A percentile compares a stretch with the other conserved stretches of the same genome.
phyloP scores from a whole-genome alignment of 2,113 vertebrate species.

The Oncorhynchus gorbuscha region DNA sequence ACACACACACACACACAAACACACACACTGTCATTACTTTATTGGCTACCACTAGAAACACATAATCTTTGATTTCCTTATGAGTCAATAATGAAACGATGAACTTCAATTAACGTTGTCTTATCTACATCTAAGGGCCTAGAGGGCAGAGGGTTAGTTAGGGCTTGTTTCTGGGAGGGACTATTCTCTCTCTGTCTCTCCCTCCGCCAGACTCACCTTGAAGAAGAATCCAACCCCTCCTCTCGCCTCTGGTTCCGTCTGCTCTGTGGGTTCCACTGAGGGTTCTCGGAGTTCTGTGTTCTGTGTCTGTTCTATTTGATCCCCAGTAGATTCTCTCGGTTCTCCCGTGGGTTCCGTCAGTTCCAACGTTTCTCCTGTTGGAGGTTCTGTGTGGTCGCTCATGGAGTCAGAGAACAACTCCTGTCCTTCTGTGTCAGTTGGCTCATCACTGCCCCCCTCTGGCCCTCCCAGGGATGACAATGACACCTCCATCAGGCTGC shows the following conservation, averaged over 20 bases:
- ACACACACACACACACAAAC: background rate
- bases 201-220: constrained; percentile 52
- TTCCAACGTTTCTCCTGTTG: constrained; percentile 16
- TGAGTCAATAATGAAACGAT: no score
- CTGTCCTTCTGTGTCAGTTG: constrained; percentile 69
- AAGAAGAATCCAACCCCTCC: constrained; percentile 80
- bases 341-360: constrained; percentile 14
- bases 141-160: no score
- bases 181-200: background rate
- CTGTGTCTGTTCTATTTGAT: background rate
- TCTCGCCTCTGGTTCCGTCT: background rate
- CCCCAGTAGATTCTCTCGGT: background rate
- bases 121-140: no score
- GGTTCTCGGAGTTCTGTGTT: constrained; percentile 32
- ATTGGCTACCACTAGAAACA: no score
- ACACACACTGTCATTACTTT: background rate
- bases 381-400: constrained; percentile 76
- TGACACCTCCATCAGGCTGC: constrained; percentile 74
- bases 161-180: no score
- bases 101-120: no score
- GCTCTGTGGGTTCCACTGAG: constrained; percentile 69
- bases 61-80: no score
- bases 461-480: constrained; percentile 66
- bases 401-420: constrained; percentile 79
- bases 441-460: constrained; percentile 62